Evolutionary conservation across 2,888 invertebrate species (phyloP), one percentile per base, ranked within the genome.

Genomic region (Periphyllus acericola): DNA sequence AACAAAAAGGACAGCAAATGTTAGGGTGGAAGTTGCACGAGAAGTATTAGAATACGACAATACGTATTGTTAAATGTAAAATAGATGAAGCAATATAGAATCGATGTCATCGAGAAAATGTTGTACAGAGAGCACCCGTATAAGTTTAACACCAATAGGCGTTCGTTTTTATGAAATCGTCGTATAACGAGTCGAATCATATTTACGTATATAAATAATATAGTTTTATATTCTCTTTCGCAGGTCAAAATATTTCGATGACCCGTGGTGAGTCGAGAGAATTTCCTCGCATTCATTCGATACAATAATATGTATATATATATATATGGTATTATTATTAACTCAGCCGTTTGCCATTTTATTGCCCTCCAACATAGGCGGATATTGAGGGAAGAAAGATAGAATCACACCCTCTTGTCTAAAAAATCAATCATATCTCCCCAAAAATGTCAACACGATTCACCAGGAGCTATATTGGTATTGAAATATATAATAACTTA

Each of bases 21-120:
- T 25, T 11, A 17, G n/a, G n/a, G 66, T 68, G 36, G 9, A n/a
- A 29, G 66, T 66, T 40, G 66, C 66, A 66, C 36, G 66, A 80
- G 29, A 80, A 80, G n/a, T n/a, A 36, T 80, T 80, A n/a, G 19
- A 80, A 66, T 66, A 68, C 66, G 66, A n/a, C 14, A 80, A 66
- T 66, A 68, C 66, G 66, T 68, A n/a, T 80, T 80, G 36, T 66
- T 80, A 40, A 68, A 9, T 80, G n/a, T n/a, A 19, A 68, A n/a
- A 29, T 19, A 68, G 40, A 68, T 29, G 40, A 40, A 80, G 80
- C 80, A 80, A 80, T 79, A 55, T 52, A 68, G 29, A 36, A 80
- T 40, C n/a, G 66, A n/a, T 21, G n/a, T 80, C 29, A 21, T 29
- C n/a, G 29, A 4, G 0, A 36, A 66, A 40, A 29, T 36, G 1